Base-by-base conservation (phyloP, 2,113 vertebrate species). In the Callocephalon fimbriatum region DNA sequence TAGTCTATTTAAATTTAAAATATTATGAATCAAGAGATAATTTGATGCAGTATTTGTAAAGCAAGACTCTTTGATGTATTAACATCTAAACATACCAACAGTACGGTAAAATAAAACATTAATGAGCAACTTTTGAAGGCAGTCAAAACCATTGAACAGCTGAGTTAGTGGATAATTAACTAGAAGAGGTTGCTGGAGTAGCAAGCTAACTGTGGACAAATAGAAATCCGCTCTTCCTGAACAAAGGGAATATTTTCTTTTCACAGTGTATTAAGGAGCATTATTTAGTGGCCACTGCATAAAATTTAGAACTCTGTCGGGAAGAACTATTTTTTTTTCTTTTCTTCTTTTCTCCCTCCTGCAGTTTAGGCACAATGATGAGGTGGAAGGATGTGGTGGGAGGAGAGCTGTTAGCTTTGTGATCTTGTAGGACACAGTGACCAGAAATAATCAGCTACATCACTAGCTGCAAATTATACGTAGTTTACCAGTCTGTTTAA, bases 91-190 rank as follows among this genome's bases (percentile, higher is more conserved):
- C 50, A 32, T 48, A 29, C 45, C 45, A 80, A 48, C 19, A 35
- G 31, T 40, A 16, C 61, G 54, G 63, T 56, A 73, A 92, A 90
- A 88, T 85, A 59, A 79, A 92, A 50, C 35, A 80, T 86, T 82
- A 76, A 83, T 83, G 79, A 88, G 37, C 48, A 62, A 48, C 66
- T 96, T 94, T 8, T 66, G 58, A 86, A 77, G 86, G 17, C 35
- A 35, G 45, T 74, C 42, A 62, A 74, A 48, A 48, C 6, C 12
- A 35, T 31, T 93, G 67, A 95, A 68, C 42, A 68, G 71, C 50
- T 79, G 71, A 93, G 40, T 79, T 76, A 63, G 67, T 83, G 50
- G 71, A 62, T 95, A 74, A 86, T 95, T 90, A 88, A 88, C 42
- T 76, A 42, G 63, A 25, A 88, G 18, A 90, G 45, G 25, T 63